phyloP scores from a whole-genome alignment of 2,888 invertebrate genomes.

The Sphecodes monilicornis region DNA sequence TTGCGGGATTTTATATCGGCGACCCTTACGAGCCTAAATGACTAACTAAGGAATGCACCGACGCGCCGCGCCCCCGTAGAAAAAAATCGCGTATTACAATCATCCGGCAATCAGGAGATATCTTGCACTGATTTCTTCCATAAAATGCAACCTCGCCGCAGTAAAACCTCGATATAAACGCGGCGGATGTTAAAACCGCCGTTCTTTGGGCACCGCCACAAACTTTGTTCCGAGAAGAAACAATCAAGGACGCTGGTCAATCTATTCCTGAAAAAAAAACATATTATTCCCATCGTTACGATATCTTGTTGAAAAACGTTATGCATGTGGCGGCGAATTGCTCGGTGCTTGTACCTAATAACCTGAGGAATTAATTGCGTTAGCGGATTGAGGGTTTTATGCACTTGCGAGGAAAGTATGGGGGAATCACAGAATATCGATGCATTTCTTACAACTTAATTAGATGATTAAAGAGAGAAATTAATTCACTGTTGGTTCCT shows the following conservation, averaged over 20 bases:
- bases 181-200: not conserved
- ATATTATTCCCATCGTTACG: not conserved
- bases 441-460: too few relatives aligned
- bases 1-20: conserved; percentile 13
- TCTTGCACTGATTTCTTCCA: conserved; percentile 12
- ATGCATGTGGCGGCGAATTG: too few relatives aligned
- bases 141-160: conserved; percentile 2
- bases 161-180: not conserved
- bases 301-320: too few relatives aligned
- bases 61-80: not conserved
- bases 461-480: too few relatives aligned
- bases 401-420: too few relatives aligned
- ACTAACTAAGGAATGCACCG: conserved; percentile 3
- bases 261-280: not conserved
- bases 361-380: too few relatives aligned
- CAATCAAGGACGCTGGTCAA: not conserved
- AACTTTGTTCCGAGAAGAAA: not conserved
- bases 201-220: not conserved
- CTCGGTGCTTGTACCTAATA: too few relatives aligned
- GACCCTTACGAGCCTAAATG: conserved; percentile 8
- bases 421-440: too few relatives aligned
- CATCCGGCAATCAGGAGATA: not conserved
- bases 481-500: too few relatives aligned
- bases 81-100: conserved; percentile 11
- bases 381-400: too few relatives aligned